A percentile compares a stretch with the other conserved stretches of the same genome.
Evolutionary conservation across 2,113 vertebrate genomes (phyloP).

Genomic region (Nerophis lumbriciformis): DNA sequence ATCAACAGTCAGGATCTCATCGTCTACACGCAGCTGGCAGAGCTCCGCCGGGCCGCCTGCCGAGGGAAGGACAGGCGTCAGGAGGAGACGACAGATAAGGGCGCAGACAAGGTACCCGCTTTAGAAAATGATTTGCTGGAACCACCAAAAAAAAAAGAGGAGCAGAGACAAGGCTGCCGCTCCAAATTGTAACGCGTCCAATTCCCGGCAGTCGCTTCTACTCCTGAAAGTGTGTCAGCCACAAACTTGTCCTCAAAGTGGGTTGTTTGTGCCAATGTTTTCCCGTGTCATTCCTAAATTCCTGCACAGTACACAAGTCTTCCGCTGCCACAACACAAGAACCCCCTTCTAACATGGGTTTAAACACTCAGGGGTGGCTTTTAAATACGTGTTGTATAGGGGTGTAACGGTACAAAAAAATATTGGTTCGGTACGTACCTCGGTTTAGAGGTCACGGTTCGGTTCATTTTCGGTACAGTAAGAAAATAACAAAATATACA

Average conservation of each 20-base stretch:
- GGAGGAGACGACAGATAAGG: constrained; percentile 17
- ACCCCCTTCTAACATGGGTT: constrained; percentile 42
- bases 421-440: too few species aligned
- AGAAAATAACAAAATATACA: too few species aligned
- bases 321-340: not conserved
- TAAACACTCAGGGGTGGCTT: constrained; percentile 63
- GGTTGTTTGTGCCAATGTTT: constrained; percentile 1
- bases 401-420: too few species aligned
- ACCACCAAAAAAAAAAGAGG: not conserved
- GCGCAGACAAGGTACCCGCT: not conserved
- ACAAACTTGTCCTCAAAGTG: not conserved
- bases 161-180: constrained; percentile 10
- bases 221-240: not conserved
- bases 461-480: too few species aligned
- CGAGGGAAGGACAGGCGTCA: not conserved
- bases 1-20: constrained; percentile 85
- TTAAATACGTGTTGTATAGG: constrained; percentile 12
- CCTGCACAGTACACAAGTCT: not conserved
- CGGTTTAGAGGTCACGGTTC: too few species aligned
- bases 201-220: not conserved
- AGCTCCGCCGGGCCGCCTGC: constrained; percentile 85
- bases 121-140: constrained; percentile 5
- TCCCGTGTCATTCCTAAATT: not conserved
- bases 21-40: constrained; percentile 80
- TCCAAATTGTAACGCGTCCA: not conserved